phyloP scores from a whole-genome alignment of 2,113 vertebrate species.

The Hyperopisus bebe region DNA sequence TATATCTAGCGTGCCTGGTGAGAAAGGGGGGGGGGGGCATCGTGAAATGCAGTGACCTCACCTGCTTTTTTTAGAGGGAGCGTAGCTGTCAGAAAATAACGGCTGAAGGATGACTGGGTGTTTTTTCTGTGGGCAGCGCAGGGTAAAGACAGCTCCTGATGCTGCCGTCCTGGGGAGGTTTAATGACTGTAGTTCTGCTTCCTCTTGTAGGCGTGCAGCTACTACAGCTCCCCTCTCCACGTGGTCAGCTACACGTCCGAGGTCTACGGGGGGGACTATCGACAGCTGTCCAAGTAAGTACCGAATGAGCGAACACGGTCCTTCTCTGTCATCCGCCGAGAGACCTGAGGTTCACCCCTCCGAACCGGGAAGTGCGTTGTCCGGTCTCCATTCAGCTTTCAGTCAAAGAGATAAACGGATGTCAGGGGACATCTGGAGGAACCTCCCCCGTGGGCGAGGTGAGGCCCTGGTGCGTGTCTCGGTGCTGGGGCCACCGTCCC shows the following conservation, averaged over 20 bases:
- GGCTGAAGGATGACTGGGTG: background rate
- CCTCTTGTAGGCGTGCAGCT: slow-evolving; percentile 81
- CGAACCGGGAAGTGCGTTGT: background rate
- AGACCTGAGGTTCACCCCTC: background rate
- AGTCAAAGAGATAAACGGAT: background rate
- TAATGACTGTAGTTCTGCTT: background rate
- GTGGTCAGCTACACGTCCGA: slow-evolving; percentile 89
- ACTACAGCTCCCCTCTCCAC: slow-evolving; percentile 87
- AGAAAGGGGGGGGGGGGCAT: background rate
- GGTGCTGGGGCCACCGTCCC: background rate
- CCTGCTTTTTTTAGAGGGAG: background rate
- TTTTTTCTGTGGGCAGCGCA: background rate
- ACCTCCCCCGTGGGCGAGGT: too few species aligned
- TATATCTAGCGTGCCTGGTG: background rate
- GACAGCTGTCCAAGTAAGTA: slow-evolving; percentile 82
- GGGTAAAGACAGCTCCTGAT: background rate
- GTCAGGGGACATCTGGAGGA: too few species aligned
- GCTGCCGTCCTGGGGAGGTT: background rate
- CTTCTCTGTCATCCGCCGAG: background rate
- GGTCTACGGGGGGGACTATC: slow-evolving; percentile 85
- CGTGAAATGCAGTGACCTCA: background rate
- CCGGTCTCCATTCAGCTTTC: background rate
- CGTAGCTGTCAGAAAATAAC: background rate
- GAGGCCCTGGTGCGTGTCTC: too few species aligned
- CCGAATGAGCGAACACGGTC: background rate